Evolutionary conservation across 2,888 invertebrate species (phyloP), one percentile per base, ranked within the genome.

Genomic region (Galerucella nymphaeae): DNA sequence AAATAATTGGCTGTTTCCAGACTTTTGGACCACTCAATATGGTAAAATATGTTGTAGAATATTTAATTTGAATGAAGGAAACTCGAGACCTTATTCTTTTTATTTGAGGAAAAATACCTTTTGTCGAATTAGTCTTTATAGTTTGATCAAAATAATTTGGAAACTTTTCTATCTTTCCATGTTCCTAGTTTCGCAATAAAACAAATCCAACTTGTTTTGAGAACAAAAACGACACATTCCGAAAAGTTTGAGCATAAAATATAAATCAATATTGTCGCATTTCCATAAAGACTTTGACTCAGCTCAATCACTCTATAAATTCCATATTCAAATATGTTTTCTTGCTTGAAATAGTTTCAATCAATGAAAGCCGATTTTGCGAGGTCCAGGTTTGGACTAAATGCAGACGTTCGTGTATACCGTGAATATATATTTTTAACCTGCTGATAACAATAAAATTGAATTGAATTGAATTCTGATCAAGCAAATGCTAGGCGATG

Each of bases 291-390:
- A 41, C 66, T 55, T 66, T 74, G 70, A 67, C 71, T 57, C 59
- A 59, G 67, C 67, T 59, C 72, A 59, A 72, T 72, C 68, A 72
- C 70, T 69, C 70, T 71, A 73, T 79, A 77, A 75, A 78, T 78
- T 78, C 73, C 70, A 68, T 72, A 67, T 75, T 75, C 75, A 79
- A 83, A 83, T 82, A 82, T 83, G 82, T 82, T 83, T 82, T 79
- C 80, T 74, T 76, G 78, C 80, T 74, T 76, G 78, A 77, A 81
- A 79, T 78, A 79, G 81, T 82, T 81, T 82, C 82, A 82, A 82
- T 83, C 82, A 82, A 79, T 79, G 78, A 77, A 80, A 82, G 82
- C 82, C 82, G 79, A 81, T 79, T 78, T 81, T 76, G 77, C 79
- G 77, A 73, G 80, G 78, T 83, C 16, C 61, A 62, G 61, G 61